Evolutionary conservation across 2,113 vertebrate genomes (phyloP), one percentile per base, ranked within the genome.

Genomic region (Rhinogobius similis): DNA sequence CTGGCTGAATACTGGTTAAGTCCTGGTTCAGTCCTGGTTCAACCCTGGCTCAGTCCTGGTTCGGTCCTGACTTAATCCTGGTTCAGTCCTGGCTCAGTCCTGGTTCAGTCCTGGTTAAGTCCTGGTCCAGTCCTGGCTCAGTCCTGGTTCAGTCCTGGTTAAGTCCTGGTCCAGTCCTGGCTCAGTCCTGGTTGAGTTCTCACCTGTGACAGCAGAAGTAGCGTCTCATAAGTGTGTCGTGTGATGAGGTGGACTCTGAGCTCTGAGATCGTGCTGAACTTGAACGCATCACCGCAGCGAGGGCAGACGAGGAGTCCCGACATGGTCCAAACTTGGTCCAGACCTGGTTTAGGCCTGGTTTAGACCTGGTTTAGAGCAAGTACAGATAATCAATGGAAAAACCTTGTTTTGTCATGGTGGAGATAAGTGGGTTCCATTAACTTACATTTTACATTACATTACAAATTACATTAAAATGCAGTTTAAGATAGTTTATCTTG

Each of bases 171-270:
- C 5, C 32, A 36, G 32, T 7, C 32, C 55, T 18, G 12, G 5
- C 29, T 27, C 14, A 58, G 52, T 12, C 2, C 52, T 55, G 52
- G 52, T 55, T 13, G 12, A 61, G 29, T 32, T n/a, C n/a, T n/a
- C 21, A 89, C 88, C 86, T 87, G 83, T 0, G 87, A 88, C 23
- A 88, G 82, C 14, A 87, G 39, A 70, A 88, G 78, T 75, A 90
- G 83, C 1, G 88, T 88, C 73, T 90, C 82, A 4, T 88, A 88
- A 70, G 85, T 88, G 83, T 90, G 87, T 7, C 36, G 67, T 81
- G 78, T 82, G 75, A 90, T 87, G 80, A 90, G 85, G 85, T 90
- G 87, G 43, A 76, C 65, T 14, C 71, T 73, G n/a, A 90, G 88
- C 58, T 85, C 85, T 4, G 77, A 65, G 10, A 88, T 78, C 0